Conservation (phyloP, 2,113 vertebrate species). For the Oryzias javanicus region DNA sequence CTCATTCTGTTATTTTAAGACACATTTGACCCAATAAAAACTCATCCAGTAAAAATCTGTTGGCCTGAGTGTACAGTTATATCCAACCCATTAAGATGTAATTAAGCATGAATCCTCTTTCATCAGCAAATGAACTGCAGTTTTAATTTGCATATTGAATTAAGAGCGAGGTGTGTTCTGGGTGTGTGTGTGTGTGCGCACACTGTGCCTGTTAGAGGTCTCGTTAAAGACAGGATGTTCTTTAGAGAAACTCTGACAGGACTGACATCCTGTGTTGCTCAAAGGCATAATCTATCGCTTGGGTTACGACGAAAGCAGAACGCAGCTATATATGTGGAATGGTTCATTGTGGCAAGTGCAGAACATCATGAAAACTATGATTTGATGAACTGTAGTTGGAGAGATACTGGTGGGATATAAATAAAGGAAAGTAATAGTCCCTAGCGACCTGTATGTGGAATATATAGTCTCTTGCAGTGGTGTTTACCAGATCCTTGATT, state of each 20-base stretch:
- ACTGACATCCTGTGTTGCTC: constrained; percentile 46
- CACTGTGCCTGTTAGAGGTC: constrained; percentile 19
- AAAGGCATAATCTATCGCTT: constrained; percentile 51
- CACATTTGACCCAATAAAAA: constrained; percentile 56
- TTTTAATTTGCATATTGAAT: constrained; percentile 69
- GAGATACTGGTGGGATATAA: too few relatives aligned
- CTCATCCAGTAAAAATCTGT: constrained; percentile 48
- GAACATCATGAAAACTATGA: constrained; percentile 17
- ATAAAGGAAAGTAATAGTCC: too few relatives aligned
- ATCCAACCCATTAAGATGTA: constrained; percentile 65
- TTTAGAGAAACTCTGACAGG: constrained; percentile 45
- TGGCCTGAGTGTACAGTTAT: constrained; percentile 43
- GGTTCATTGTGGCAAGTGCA: constrained; percentile 6
- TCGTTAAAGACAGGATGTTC: constrained; percentile 43
- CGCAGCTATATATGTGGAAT: constrained; percentile 11
- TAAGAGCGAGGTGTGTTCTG: constrained; percentile 40
- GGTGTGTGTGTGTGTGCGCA: constrained; percentile 3
- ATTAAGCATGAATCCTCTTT: constrained; percentile 69
- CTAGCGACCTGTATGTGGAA: background rate
- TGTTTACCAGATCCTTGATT: background rate
- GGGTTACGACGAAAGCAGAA: constrained; percentile 36
- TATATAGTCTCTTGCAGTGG: background rate
- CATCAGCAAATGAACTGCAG: constrained; percentile 67
- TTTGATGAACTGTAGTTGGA: background rate
- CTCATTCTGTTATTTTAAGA: constrained; percentile 45